Conservation (phyloP, 1,140 invertebrate species). For the Heliconius nattereri region DNA sequence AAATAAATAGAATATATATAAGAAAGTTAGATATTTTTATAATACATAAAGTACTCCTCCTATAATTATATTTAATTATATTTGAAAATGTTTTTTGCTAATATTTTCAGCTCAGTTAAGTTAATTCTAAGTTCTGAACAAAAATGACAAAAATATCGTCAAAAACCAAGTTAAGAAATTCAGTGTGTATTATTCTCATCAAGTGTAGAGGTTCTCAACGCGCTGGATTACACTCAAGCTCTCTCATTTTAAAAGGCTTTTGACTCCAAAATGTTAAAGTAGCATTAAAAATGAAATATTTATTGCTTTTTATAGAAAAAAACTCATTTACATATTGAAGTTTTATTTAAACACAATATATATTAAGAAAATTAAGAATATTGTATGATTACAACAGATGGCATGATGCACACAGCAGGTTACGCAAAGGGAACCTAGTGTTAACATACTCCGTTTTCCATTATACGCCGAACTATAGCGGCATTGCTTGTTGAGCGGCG, state of each 20-base stretch:
- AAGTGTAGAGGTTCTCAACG: slow-evolving; percentile 16
- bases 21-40: too few relatives aligned
- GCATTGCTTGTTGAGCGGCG: too few relatives aligned
- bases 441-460: too few relatives aligned
- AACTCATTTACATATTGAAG: neutral
- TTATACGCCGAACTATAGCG: too few relatives aligned
- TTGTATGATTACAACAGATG: too few relatives aligned
- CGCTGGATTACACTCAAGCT: slow-evolving; percentile 24
- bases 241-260: slow-evolving; percentile 29
- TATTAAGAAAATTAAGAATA: neutral
- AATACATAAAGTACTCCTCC: too few relatives aligned
- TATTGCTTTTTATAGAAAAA: neutral
- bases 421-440: too few relatives aligned
- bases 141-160: neutral
- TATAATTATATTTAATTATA: neutral
- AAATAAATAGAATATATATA: too few relatives aligned
- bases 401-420: too few relatives aligned
- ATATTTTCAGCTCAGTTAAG: neutral
- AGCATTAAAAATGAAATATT: slow-evolving; percentile 5
- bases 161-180: slow-evolving; percentile 15
- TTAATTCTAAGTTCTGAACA: neutral
- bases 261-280: slow-evolving; percentile 23
- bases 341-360: neutral
- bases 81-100: too few relatives aligned
- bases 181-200: slow-evolving; percentile 14